Base-by-base conservation (phyloP, 2,888 invertebrate species). In the Nymphalis polychloros region DNA sequence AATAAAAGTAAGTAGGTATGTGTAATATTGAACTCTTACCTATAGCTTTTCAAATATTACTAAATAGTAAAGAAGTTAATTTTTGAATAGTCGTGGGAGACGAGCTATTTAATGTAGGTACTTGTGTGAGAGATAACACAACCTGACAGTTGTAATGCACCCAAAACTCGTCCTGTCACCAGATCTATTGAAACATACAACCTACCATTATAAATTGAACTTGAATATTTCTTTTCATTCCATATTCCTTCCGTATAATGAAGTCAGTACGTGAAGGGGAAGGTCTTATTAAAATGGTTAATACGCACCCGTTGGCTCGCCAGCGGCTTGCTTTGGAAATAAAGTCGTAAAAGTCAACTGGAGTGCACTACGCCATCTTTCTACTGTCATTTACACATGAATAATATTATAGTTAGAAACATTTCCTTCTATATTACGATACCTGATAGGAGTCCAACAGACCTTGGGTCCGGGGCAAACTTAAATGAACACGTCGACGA, bases 291-390 rank as follows among this genome's bases (percentile, higher is more conserved):
- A 85, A 83, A 82, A 77, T 88, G 88, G 92, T 84, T 77, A 82
- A 78, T 79, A 81, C 81, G 82, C 79, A 84, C 80, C 79, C 84
- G 86, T 84, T 85, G 82, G 78, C 78, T 80, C 80, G 83, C 78
- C 81, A 82, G 81, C 87, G 85, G 84, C 84, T 84, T 84, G 89
- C 84, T 87, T 89, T 83, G 82, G 85, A 88, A 41, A 92, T 92
- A 90, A 90, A 91, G 91, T 90, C 91, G 90, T 92, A 92, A 92
- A 92, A 80, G 91, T 92, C 92, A 85, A 82, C 78, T 87, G 86
- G 84, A 88, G 88, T 88, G 84, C 84, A 80, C 85, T 83, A 80
- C 77, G 83, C 86, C 82, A 86, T 89, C 84, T 84, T 84, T 88
- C 82, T 84, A 79, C 77, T 83, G 84, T 87, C 87, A 88, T 90